Conservation (phyloP, 2,797 vertebrate genomes). For the Rhabdophis nuchalis region DNA sequence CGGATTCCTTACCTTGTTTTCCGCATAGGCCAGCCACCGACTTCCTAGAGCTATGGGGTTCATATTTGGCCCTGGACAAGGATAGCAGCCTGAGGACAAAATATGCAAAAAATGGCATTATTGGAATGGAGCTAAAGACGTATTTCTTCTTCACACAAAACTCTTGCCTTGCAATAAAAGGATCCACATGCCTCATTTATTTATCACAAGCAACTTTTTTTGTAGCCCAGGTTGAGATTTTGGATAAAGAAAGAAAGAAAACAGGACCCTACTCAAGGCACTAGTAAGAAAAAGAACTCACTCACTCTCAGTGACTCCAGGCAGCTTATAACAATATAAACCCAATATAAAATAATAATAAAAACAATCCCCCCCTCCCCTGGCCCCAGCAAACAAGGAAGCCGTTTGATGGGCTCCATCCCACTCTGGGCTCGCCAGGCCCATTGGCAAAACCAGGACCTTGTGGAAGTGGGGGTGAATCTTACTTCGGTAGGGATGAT, state of each 20-base stretch:
- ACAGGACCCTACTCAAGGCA: not conserved
- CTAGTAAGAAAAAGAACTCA: not conserved
- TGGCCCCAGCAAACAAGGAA: no score
- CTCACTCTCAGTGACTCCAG: no score
- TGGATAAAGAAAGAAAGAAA: not conserved
- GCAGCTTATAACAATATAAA: no score
- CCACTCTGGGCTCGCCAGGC: no score
- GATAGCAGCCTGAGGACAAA: slow-evolving; percentile 87
- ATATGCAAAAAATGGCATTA: slow-evolving; percentile 53
- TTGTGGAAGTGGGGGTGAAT: not conserved
- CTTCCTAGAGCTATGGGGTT: slow-evolving; percentile 94
- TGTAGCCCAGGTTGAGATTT: slow-evolving; percentile 55
- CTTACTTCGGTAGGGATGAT: not conserved
- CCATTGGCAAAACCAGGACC: no score
- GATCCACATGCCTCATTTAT: slow-evolving; percentile 39
- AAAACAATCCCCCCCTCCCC: no score
- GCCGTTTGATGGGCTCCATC: no score
- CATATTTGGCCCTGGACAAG: slow-evolving; percentile 93
- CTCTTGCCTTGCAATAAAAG: slow-evolving; percentile 43
- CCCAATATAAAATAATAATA: no score
- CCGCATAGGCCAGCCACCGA: slow-evolving; percentile 96
- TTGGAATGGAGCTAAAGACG: slow-evolving; percentile 47
- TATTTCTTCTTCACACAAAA: slow-evolving; percentile 53
- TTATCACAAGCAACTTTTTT: slow-evolving; percentile 58
- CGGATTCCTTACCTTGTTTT: slow-evolving; percentile 88